Conservation (phyloP, 2,113 vertebrate species). For the Fulica atra region DNA sequence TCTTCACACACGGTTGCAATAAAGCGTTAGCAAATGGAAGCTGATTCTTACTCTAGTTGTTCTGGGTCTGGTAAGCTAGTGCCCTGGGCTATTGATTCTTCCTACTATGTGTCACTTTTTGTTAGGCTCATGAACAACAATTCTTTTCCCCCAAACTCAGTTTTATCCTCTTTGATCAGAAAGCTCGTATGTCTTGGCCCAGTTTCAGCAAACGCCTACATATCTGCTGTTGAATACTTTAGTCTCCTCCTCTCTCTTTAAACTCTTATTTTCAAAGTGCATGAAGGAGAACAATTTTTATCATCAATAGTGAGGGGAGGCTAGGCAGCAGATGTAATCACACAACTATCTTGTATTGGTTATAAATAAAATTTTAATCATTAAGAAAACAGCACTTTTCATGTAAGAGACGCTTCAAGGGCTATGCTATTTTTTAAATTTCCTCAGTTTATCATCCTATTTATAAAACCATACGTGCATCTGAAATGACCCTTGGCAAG, state of each 20-base stretch:
- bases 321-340: conserved; percentile 2
- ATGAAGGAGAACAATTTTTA: not conserved
- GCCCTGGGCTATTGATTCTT: not conserved
- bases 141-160: not conserved
- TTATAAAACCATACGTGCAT: not conserved
- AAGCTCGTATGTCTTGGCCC: not conserved
- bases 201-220: not conserved
- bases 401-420: not conserved
- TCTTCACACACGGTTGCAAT: not conserved
- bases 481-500: not conserved
- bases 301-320: not conserved
- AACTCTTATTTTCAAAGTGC: not conserved
- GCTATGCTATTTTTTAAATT: not conserved
- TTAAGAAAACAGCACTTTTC: not conserved
- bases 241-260: conserved; percentile 19
- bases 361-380: conserved; percentile 9
- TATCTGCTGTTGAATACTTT: conserved; percentile 15
- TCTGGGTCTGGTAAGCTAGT: not conserved
- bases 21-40: not conserved
- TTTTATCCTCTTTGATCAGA: conserved; percentile 16
- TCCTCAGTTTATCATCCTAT: not conserved
- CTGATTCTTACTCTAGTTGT: not conserved
- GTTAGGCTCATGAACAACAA: not conserved
- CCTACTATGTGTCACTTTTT: not conserved
- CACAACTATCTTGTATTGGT: not conserved